Evolutionary conservation across 2,797 vertebrate species (phyloP), one percentile per base, ranked within the genome.

Genomic region (Alouatta caraya): DNA sequence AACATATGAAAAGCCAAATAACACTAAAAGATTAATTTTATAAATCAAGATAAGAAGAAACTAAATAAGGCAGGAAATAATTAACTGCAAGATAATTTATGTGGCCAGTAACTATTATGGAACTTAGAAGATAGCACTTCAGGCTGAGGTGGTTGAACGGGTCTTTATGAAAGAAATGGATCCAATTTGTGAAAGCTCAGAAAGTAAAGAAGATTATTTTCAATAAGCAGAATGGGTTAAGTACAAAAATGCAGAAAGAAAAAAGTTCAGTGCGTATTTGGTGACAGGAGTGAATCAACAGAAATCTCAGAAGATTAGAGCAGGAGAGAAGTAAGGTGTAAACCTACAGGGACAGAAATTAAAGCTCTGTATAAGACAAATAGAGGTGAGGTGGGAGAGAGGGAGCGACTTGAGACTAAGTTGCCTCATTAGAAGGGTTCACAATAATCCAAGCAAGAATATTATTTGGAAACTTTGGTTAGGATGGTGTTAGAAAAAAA

Each of bases 21-120:
- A 42, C 24, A 73, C 42, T 83, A 81, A 81, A 93, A 61, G 42
- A 93, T 55, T 82, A 72, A 85, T 86, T 96, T 92, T 46, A 86
- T 44, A 83, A 92, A 76, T 79, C 72, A 94, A 64, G 30, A 42
- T 91, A 76, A 39, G 33, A 93, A 39, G 14, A 67, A 64, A 75
- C 4, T 59, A 22, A 76, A 37, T 70, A 89, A 80, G 78, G 44
- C 15, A 96, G 67, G 33, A 87, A 84, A 80, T 39, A 81, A 96
- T 55, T 82, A 33, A 50, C 39, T 93, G 59, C 50, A 73, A 93
- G 88, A 94, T 44, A 83, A 61, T 88, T 24, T 81, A 24, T 61
- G n/a, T 79, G 67, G 42, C 50, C n/a, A 73, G 28, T 73, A 67
- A 88, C 57, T 80, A 83, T n/a, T 67, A 7, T 0, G 70, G 52